phyloP scores from a whole-genome alignment of 1,140 invertebrate species.

The Popillia japonica region DNA sequence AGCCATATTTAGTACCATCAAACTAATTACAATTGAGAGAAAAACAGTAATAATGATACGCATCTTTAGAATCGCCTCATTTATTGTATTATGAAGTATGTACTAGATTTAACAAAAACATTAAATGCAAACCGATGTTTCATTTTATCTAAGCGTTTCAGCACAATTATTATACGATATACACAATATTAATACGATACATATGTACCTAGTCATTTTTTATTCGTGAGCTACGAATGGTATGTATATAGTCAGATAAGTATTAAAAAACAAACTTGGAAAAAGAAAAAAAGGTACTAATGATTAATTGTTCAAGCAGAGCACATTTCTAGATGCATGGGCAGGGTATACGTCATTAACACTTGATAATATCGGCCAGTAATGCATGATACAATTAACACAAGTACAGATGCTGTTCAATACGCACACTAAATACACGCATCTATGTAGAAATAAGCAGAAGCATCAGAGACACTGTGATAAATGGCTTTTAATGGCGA shows the following conservation, averaged over 20 bases:
- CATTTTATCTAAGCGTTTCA: neutral
- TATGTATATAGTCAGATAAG: neutral
- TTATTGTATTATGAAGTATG: no score
- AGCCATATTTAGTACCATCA: no score
- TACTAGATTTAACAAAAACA: neutral
- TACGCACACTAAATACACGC: neutral
- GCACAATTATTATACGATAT: no score
- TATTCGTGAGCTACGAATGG: neutral
- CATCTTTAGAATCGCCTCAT: no score
- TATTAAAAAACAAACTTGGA: neutral
- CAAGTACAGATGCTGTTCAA: neutral
- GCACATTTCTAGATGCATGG: conserved; percentile 4
- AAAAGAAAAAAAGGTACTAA: conserved; percentile 15
- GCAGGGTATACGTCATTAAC: neutral
- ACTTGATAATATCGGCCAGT: conserved; percentile 19
- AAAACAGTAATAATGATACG: no score
- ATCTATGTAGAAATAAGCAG: neutral
- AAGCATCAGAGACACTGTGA: conserved; percentile 5
- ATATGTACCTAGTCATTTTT: neutral
- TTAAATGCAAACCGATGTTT: neutral
- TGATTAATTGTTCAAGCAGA: conserved; percentile 13
- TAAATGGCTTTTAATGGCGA: conserved; percentile 12
- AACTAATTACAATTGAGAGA: no score
- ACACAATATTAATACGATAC: no score
- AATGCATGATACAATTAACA: conserved; percentile 34